Evolutionary conservation across 2,888 invertebrate genomes (phyloP), one percentile per base, ranked within the genome.

Genomic region (Plagodis dolabraria): DNA sequence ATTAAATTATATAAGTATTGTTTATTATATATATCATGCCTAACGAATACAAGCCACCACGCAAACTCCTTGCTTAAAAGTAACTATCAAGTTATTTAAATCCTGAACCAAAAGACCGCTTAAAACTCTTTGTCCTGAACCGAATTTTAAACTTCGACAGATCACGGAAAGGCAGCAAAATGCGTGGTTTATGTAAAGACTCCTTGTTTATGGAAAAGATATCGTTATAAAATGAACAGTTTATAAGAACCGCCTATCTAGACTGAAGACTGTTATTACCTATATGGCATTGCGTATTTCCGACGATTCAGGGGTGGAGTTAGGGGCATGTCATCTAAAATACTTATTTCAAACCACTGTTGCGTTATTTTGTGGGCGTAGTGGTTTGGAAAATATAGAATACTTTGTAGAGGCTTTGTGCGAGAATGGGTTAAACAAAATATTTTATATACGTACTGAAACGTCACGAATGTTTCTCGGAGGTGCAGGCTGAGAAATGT

Each of bases 251-350:
- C 65, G 60, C 60, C 67, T 64, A 69, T 69, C 47, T 33, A 40
- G 7, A 63, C 53, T 35, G 67, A 68, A 68, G 67, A 53, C 72
- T 73, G 70, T 79, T 75, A 81, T 80, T 82, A 78, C 70, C 62
- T 70, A 71, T 71, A 82, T 79, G 81, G 65, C 73, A 73, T 81
- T 80, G 80, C 72, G 74, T 79, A 80, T 80, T 80, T 79, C 69
- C 68, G 68, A 76, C 38, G 36, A 7, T 6, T 4, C 77, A 76
- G 77, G 51, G 65, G 7, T 49, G 78, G 49, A 79, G 58, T 75
- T 40, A 52, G 58, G 60, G 45, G 60, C 57, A 51, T 7, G 7
- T 22, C 7, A 5, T 11, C 33, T 42, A 33, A 8, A 22, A 34
- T 47, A n/a, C 43, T 11, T 38, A 57, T 7, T 52, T 42, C 7